Base-by-base conservation (phyloP, 2,888 invertebrate species). In the Elysia crispata region DNA sequence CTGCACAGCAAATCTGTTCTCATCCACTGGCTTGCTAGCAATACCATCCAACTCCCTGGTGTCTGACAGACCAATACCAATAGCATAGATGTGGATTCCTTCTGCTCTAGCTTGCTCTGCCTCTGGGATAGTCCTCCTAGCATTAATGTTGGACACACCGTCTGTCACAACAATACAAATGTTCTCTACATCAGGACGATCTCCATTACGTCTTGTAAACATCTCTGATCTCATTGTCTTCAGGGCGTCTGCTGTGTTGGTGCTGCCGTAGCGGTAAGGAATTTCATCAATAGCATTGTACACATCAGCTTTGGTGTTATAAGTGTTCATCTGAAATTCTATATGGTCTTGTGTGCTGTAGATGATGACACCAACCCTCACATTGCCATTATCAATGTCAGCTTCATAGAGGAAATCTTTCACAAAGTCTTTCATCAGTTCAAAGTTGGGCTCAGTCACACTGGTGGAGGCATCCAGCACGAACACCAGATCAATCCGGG, bases 61-160 rank as follows among this genome's bases (percentile, higher is more conserved):
- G 77, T 88, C 86, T n/a, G 83, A 75, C 80, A 86, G 76, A 11
- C 86, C 86, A 74, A 87, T 86, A 79, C 87, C 86, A 78, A 86
- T 83, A 62, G 85, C 85, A 76, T 84, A 86, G 33, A 87, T 83
- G 41, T 84, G 85, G 64, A 88, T 86, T 30, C 83, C 83, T n/a
- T 79, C 80, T 49, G 64, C 82, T 31, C 85, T 75, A 18, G 86
- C 85, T 31, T 74, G 73, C 67, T 84, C 83, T 23, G 88, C 90
- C 79, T 89, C 88, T 11, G 88, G 87, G 28, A 88, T 82, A 0
- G 89, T 89, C 66, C 86, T 73, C n/a, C 85, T 79, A 5, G 87
- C 80, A 80, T 90, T 89, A 62, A 90, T 89, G 80, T 90, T 90
- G 18, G 90, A 90, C 6, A 90, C 85, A 77, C 90, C 90, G 76